Evolutionary conservation across 2,888 invertebrate genomes (phyloP), one percentile per base, ranked within the genome.

Genomic region (Ellobium chinense): DNA sequence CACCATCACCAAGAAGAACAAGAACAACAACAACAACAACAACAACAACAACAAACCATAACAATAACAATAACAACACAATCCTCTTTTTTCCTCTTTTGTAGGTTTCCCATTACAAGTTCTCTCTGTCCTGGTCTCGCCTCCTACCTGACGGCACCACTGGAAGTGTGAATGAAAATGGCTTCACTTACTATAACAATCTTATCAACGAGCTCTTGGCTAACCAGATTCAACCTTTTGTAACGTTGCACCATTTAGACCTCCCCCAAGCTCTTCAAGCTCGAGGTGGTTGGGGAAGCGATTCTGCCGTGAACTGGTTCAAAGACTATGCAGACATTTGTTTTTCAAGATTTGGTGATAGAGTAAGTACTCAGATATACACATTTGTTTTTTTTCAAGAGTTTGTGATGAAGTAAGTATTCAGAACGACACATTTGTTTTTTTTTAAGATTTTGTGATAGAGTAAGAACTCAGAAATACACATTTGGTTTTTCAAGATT

Each of bases 171-270:
- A 97, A 96, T 89, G 93, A 94, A 54, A 94, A 94, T 2, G 97
- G 96, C 18, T 94, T 97, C 9, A 93, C 95, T 78, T 96, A 97
- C 92, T 97, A 97, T 91, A 95, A 95, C 87, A 94, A 95, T 84
- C 92, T 97, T 63, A 95, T 97, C 75, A 94, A 96, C 87, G 95
- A 95, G 86, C 94, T 97, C 7, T 83, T 95, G 4, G 93, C 92
- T 0, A 93, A 94, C 69, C 94, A 94, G 24, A 95, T 96, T 81
- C 91, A 93, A 76, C 95, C 96, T 1, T 87, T 93, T 83, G 91
- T 94, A 14, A 95, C 95, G 93, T 94, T 93, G 93, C 95, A 88
- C 82, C 91, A 91, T 85, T 91, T 89, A 89, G 93, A 93, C 83
- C 88, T 93, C 69, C 93, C 93, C 0, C 91, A 93, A 68, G 81